Evolutionary conservation across 1,140 invertebrate species (phyloP), one percentile per base, ranked within the genome.

Genomic region (Akabosia matsudoensis): DNA sequence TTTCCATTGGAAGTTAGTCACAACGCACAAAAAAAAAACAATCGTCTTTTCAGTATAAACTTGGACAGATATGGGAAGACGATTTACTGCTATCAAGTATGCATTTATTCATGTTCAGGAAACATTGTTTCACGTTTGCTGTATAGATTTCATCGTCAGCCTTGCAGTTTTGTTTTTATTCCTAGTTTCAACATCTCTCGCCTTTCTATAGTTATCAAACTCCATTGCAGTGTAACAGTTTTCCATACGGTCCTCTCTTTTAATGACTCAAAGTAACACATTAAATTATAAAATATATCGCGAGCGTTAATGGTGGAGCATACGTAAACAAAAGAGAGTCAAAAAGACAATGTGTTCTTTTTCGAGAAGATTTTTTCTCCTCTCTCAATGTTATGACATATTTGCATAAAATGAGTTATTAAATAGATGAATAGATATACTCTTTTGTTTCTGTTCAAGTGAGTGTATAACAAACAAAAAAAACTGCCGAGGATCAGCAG

Each of bases 371-470:
- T 61, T 61, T 61, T 61, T 61, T 24, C 24, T 61, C 54, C 24
- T 61, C 54, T 61, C 54, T 14, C 14, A 14, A 61, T 24, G 54
- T 61, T n/a, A 61, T 14, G 37, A 45, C 24, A 61, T 14, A 61
- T 61, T 67, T 67, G 61, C 61, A 67, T 67, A 67, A 67, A 67
- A 67, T 67, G 61, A 67, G 61, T 67, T 67, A 67, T 67, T 67
- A 67, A 67, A 28, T 31, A 67, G 24, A n/a, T 31, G 7, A 10
- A 31, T 67, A 31, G 10, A 67, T 24, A 30, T 31, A 30, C 61
- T 67, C 26, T 22, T 67, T 28, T 67, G 61, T 28, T 30, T 67
- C 61, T 31, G 61, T n/a, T 67, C 61, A 67, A 30, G 26, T 67
- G 61, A 30, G 26, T 67, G 61, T 67, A 31, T 67, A 67, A 31